Evolutionary conservation across 2,797 vertebrate species (phyloP).

Genomic region (Ctenosaura bakeri): DNA sequence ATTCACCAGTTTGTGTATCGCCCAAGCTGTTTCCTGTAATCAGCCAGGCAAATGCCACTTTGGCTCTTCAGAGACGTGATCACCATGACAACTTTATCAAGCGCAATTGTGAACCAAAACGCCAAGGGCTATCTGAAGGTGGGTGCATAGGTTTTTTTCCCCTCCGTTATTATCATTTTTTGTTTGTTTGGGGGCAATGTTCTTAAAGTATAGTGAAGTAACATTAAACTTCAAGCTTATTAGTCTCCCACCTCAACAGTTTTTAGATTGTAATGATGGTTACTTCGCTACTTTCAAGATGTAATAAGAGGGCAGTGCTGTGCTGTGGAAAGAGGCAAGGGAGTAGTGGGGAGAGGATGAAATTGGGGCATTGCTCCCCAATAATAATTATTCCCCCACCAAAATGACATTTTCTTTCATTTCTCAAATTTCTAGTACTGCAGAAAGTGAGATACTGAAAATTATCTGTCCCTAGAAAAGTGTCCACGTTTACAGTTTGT

Average conservation of each 20-base stretch:
- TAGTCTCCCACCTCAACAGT: not conserved
- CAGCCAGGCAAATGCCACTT: conserved; percentile 79
- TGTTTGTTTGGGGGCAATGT: too few relatives aligned
- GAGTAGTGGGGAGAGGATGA: too few relatives aligned
- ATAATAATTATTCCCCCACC: too few relatives aligned
- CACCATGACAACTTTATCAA: conserved; percentile 88
- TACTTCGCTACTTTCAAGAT: not conserved
- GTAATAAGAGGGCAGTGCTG: too few relatives aligned
- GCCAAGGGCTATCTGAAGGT: conserved; percentile 74
- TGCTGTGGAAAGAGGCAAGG: too few relatives aligned
- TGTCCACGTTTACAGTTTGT: too few relatives aligned
- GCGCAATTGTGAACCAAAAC: conserved; percentile 79
- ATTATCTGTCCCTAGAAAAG: too few relatives aligned
- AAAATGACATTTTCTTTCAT: too few relatives aligned
- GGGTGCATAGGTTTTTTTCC: conserved; percentile 47
- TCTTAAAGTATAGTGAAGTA: not conserved
- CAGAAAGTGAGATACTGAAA: too few relatives aligned
- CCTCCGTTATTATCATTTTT: conserved; percentile 50
- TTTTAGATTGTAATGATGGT: not conserved
- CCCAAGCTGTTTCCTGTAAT: conserved; percentile 83
- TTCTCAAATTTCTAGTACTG: too few relatives aligned
- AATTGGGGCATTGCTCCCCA: too few relatives aligned
- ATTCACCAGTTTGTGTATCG: conserved; percentile 81
- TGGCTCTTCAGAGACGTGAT: conserved; percentile 80
- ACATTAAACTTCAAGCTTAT: not conserved